Base-by-base conservation (phyloP, 2,888 invertebrate genomes). In the Dichetophora obliterata region DNA sequence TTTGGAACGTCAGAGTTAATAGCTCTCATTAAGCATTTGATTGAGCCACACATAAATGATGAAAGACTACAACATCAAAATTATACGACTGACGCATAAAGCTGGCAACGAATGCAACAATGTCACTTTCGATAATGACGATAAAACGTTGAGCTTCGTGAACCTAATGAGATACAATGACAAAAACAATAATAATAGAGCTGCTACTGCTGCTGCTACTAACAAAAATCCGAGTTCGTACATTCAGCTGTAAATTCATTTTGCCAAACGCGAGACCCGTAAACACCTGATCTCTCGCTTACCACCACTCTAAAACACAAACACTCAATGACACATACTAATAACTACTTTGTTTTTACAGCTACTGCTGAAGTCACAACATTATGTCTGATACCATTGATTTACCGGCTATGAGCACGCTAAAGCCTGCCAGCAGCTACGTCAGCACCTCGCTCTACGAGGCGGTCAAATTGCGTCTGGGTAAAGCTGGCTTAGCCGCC, bases 381-480 rank as follows among this genome's bases (percentile, higher is more conserved):
- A 75, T 61, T 61, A 76, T 76, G 75, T 63, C 52, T 34, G 71
- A 54, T 27, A 37, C 27, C 61, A 72, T 77, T 59, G 66, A 74
- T 37, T 43, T 76, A 31, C 34, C 77, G 57, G 16, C 71, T 14
- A 24, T 74, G 59, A 72, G 74, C 27, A 43, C 79, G 0, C 61
- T 95, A 57, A 87, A 94, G 70, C 91, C 92, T 3, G 90, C 94
- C 0, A 90, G 91, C 9, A 90, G 89, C 52, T 91, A 91, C 80
- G 89, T 86, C 43, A 92, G 93, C 34, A 90, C 91, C 79, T 87
- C 90, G 24, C 90, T 93, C 0, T 90, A 92, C 72, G 93, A 92
- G 1, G 90, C 92, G 37, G 94, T 95, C 3, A 91, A 92, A 82
- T 88, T 96, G 50, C 91, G 92, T 37, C 84, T 93, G 27, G 89